phyloP scores from a whole-genome alignment of 1,140 invertebrate genomes.

The Lethocerus indicus region DNA sequence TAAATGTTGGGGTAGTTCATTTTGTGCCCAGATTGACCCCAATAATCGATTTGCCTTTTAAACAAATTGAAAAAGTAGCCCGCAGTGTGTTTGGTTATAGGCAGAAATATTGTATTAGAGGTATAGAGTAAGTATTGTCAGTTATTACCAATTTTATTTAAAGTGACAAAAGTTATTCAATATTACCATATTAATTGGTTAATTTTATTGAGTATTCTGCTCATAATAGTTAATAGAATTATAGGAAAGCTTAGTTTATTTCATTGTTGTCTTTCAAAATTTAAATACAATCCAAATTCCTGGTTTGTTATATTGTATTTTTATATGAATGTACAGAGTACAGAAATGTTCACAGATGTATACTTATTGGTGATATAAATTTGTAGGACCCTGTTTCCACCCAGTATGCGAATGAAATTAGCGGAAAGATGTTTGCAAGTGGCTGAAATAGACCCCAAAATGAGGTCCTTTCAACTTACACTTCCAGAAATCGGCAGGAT shows the following conservation, averaged over 20 bases:
- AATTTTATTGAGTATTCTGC: conserved; percentile 12
- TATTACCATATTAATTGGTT: not conserved
- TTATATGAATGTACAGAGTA: no score
- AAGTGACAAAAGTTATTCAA: conserved; percentile 1
- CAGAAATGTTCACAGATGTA: no score
- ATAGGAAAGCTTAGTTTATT: no score
- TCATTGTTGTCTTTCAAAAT: no score
- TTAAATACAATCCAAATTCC: no score
- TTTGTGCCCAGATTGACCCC: conserved; percentile 65
- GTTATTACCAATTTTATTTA: no score
- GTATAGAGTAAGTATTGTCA: no score
- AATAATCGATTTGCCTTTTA: conserved; percentile 60
- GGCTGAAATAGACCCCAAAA: conserved; percentile 51
- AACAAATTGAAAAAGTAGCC: conserved; percentile 78
- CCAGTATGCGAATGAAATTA: conserved; percentile 43
- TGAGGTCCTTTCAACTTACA: conserved; percentile 48
- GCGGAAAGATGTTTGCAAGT: conserved; percentile 46
- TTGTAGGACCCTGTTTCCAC: conserved; percentile 63
- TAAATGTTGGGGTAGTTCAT: conserved; percentile 89
- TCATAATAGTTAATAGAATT: no score
- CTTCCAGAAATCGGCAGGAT: conserved; percentile 64
- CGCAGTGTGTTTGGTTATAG: conserved; percentile 73
- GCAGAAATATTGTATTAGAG: conserved; percentile 62
- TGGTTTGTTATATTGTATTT: no score
- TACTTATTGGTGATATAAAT: no score